Evolutionary conservation across 1,140 invertebrate species (phyloP).

Genomic region (Leptinotarsa undecemlineata): DNA sequence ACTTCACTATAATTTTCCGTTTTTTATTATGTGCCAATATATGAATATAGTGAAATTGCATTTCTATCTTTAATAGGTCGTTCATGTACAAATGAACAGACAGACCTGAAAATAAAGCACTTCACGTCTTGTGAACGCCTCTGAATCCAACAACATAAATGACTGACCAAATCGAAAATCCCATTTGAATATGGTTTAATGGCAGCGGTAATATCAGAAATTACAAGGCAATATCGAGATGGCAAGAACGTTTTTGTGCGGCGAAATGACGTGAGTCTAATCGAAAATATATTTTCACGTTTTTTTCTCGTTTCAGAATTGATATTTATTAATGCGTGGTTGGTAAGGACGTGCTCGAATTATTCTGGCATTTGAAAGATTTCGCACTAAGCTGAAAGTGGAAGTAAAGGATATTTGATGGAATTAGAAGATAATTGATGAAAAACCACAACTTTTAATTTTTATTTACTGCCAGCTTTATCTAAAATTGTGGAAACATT

Average conservation of each 20-base stretch:
- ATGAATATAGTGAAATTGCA: not conserved
- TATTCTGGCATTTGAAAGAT: not conserved
- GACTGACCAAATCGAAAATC: not conserved
- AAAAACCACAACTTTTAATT: no score
- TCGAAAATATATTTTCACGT: not conserved
- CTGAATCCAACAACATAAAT: not conserved
- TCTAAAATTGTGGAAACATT: no score
- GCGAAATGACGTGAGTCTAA: slow-evolving; percentile 2
- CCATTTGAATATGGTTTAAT: not conserved
- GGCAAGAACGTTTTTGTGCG: not conserved
- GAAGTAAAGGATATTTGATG: no score
- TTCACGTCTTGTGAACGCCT: not conserved
- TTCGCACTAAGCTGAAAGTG: no score
- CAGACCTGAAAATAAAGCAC: no score
- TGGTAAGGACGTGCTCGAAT: not conserved
- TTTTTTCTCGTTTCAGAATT: not conserved
- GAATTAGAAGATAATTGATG: no score
- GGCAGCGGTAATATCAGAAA: not conserved
- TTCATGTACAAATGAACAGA: no score
- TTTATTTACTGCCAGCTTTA: no score
- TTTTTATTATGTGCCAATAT: no score
- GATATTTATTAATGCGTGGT: not conserved
- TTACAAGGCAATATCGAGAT: not conserved
- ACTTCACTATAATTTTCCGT: no score
- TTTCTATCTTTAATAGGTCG: no score